These are phyloP conservation scores for Crocidura indochinensis DNA, from an alignment of 2,797 vertebrate genomes.

Conservation along the genomic window DNA sequence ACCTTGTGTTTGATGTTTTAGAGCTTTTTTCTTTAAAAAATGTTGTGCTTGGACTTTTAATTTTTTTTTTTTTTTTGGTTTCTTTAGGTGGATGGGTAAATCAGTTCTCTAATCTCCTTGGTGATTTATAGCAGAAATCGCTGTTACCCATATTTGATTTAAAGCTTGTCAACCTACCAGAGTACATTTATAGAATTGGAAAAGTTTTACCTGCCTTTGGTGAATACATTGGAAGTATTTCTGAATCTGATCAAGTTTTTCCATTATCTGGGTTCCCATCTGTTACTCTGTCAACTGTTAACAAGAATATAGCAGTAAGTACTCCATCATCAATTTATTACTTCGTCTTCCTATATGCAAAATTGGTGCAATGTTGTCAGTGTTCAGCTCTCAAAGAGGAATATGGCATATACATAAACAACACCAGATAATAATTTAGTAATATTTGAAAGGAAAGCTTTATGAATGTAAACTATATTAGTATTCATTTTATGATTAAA, in stretches of 20 bases:
- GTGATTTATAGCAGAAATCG: conserved; percentile 36
- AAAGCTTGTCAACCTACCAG: conserved; percentile 41
- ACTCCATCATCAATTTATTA: conserved; percentile 56
- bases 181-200: conserved; percentile 40
- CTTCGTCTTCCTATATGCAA: conserved; percentile 45
- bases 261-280: conserved; percentile 1
- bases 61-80: background rate
- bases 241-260: conserved; percentile 39
- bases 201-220: conserved; percentile 63
- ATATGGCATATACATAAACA: conserved; percentile 48
- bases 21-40: background rate
- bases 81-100: conserved; percentile 49
- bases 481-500: conserved; percentile 39
- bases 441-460: conserved; percentile 40
- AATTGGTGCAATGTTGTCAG: conserved; percentile 18
- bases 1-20: background rate
- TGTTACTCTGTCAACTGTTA: conserved; percentile 53
- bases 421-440: background rate
- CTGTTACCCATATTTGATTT: conserved; percentile 44
- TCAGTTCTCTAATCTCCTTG: conserved; percentile 36
- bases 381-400: conserved; percentile 6
- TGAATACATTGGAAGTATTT: conserved; percentile 27
- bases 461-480: conserved; percentile 10
- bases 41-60: background rate
- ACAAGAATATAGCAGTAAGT: conserved; percentile 32